Evolutionary conservation across 2,113 vertebrate species (phyloP), one percentile per base, ranked within the genome.

Genomic region (Cnemophilus loriae): DNA sequence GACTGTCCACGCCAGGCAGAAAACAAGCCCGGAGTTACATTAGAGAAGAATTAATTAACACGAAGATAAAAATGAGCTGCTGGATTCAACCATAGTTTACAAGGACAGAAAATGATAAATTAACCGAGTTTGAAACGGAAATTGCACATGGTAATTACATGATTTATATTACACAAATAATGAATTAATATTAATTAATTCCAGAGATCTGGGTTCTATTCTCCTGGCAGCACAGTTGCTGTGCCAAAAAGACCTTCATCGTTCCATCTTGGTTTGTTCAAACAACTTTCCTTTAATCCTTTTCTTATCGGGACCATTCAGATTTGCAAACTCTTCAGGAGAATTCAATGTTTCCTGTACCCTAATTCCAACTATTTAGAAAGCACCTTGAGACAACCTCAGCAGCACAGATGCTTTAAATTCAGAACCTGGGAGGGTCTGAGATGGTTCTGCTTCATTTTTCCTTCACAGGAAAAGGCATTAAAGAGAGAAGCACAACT

Each of bases 141-240:
- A 95, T 78, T 89, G 84, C 87, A 89, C 92, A 41, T 55, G 64
- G 81, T 82, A 96, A 97, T 96, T 93, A 89, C 77, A 71, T 91
- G 87, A 93, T 84, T 95, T 91, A 87, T 89, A 55, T 87, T 95
- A 93, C 35, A 78, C 82, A 95, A 94, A 95, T 95, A 95, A 96
- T 81, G 83, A 96, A 94, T 96, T 93, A 93, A 91, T 94, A 94
- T 74, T 81, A 93, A 96, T 96, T 96, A 89, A 87, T 78, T 82
- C 55, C 82, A 64, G 64, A 60, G 76, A 53, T 59, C 60, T 88
- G 76, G 61, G 22, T 73, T 88, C 56, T 82, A 3, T 56, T 91
- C 79, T 71, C 53, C 69, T 81, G 68, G 68, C 39, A 87, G 93
- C 57, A 53, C 27, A 79, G 80, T 7, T 67, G 15, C 59, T 59